Conservation (phyloP, 2,113 vertebrate genomes). For the Osmerus mordax region DNA sequence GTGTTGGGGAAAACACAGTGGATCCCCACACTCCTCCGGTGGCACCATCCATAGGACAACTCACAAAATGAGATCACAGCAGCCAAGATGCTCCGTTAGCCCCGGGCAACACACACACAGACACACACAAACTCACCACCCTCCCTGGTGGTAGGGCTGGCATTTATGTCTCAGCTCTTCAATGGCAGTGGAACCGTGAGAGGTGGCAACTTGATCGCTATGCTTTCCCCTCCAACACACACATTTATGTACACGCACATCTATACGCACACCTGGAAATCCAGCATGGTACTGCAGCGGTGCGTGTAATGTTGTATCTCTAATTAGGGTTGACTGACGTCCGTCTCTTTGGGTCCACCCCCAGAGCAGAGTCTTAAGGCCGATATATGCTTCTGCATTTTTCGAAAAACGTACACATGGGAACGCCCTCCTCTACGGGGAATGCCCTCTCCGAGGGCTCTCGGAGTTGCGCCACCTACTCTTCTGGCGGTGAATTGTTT, state of each 20-base stretch:
- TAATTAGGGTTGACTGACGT: conserved; percentile 4
- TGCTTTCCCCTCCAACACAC: background rate
- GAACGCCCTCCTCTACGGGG: too few relatives aligned
- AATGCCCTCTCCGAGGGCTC: too few relatives aligned
- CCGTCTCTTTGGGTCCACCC: background rate
- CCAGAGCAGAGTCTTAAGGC: conserved; percentile 14
- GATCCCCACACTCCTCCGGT: conserved; percentile 8
- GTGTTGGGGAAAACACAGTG: conserved; percentile 15
- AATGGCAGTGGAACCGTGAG: background rate
- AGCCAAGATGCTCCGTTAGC: background rate
- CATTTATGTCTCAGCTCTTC: conserved; percentile 13
- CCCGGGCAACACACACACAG: background rate
- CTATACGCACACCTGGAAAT: background rate
- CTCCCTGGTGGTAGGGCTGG: background rate
- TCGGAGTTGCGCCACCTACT: too few relatives aligned
- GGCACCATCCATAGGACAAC: conserved; percentile 27
- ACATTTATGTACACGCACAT: conserved; percentile 16
- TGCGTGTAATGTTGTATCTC: conserved; percentile 2
- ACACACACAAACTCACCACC: background rate
- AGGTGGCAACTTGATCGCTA: conserved; percentile 4
- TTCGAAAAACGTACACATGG: too few relatives aligned
- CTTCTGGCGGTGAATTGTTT: too few relatives aligned
- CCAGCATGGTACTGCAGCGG: background rate
- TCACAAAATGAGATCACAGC: conserved; percentile 20
- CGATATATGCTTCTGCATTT: too few relatives aligned